Percentiles rank a stretch among this genome's conserved stretches.
Conservation (phyloP, 2,113 vertebrate species). For the Chrysochloris asiatica region DNA sequence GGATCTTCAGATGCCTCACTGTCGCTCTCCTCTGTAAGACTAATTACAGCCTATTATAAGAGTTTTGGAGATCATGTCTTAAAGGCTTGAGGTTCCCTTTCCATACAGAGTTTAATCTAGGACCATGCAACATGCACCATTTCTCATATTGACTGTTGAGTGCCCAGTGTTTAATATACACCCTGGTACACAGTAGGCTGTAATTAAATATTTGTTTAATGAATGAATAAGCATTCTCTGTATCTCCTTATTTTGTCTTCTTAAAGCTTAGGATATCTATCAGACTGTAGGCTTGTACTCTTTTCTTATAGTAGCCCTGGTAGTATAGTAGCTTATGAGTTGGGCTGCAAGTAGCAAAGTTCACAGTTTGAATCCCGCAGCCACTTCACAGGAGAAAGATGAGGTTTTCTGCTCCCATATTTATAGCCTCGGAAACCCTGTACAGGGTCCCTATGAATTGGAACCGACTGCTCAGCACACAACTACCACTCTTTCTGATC, state of each 20-base stretch:
- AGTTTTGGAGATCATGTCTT: neutral
- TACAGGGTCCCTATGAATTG: too few relatives aligned
- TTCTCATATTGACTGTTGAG: neutral
- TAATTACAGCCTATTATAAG: conserved; percentile 7
- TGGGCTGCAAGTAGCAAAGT: too few relatives aligned
- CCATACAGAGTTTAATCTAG: neutral
- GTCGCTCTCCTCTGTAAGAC: conserved; percentile 36
- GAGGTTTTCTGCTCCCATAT: too few relatives aligned
- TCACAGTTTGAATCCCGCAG: too few relatives aligned
- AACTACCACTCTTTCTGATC: neutral
- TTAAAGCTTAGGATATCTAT: neutral
- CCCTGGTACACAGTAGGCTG: neutral
- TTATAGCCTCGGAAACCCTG: too few relatives aligned
- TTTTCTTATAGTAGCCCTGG: too few relatives aligned
- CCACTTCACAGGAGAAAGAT: too few relatives aligned
- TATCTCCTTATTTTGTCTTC: conserved; percentile 9
- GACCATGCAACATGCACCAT: neutral
- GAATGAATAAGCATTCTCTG: neutral
- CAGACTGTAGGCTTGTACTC: neutral
- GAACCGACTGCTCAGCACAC: too few relatives aligned
- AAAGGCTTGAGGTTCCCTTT: neutral
- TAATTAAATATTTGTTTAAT: neutral
- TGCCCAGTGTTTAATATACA: neutral
- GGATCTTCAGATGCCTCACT: neutral
- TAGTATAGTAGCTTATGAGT: too few relatives aligned